Percentiles rank a stretch among this genome's conserved stretches.
These are phyloP conservation scores for Canis aureus DNA, from an alignment of 2,113 vertebrate genomes.

Conservation along the genomic window DNA sequence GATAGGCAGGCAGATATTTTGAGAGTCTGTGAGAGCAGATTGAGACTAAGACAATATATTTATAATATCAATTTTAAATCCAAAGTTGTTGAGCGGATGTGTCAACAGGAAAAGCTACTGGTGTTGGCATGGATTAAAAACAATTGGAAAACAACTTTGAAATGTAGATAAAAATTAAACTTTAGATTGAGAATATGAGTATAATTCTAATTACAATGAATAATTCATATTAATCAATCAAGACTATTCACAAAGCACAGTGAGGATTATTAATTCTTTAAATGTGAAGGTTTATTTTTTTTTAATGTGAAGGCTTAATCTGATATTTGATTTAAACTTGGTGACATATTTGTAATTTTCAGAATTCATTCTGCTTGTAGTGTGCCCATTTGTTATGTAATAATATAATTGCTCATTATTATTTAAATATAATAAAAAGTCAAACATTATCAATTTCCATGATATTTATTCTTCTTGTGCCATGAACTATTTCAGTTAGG, in stretches of 20 bases:
- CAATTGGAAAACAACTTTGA: neutral
- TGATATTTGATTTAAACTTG: neutral
- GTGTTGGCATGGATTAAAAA: neutral
- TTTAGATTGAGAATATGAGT: neutral
- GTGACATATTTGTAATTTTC: neutral
- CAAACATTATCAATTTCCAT: neutral
- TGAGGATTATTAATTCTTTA: neutral
- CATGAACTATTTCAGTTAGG: neutral
- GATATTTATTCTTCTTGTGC: neutral
- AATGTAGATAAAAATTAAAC: neutral
- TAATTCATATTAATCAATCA: neutral
- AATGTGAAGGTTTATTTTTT: neutral
- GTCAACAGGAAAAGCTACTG: neutral
- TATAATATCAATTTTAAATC: neutral
- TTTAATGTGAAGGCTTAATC: neutral
- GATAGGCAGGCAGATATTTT: neutral
- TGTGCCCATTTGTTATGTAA: neutral
- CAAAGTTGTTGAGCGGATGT: neutral
- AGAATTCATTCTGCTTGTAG: neutral
- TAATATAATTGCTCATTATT: neutral
- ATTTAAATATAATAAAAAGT: neutral
- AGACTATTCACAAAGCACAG: neutral
- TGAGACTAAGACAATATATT: neutral
- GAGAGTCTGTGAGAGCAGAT: neutral
- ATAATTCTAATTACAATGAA: neutral